Evolutionary conservation across 2,113 vertebrate genomes (phyloP).

Genomic region (Megaptera novaeangliae): DNA sequence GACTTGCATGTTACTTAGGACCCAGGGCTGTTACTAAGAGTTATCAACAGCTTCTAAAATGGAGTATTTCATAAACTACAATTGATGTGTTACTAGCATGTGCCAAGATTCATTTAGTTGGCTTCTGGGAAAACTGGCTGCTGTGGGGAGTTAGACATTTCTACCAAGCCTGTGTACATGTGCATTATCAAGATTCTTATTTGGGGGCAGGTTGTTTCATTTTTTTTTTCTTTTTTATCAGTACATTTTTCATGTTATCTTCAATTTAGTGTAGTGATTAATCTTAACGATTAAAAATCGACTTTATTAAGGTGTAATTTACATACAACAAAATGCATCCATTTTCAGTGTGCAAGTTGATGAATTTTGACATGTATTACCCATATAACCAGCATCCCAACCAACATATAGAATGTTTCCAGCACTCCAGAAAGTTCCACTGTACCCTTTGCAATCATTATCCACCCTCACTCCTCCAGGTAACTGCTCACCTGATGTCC

Average conservation of each 20-base stretch:
- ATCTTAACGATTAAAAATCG: neutral
- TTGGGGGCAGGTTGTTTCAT: neutral
- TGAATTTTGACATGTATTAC: neutral
- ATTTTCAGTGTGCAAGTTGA: neutral
- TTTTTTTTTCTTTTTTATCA: neutral
- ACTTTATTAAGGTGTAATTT: neutral
- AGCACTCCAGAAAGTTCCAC: neutral
- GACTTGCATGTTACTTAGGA: neutral
- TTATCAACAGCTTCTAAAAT: neutral
- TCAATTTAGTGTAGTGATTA: neutral
- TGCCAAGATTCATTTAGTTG: too few species aligned
- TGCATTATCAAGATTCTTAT: neutral
- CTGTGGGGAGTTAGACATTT: neutral
- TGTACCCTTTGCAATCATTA: rapidly evolving
- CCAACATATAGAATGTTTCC: neutral
- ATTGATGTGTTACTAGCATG: rapidly evolving
- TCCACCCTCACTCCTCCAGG: neutral
- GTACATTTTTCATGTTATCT: neutral
- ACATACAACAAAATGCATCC: neutral
- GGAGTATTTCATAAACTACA: neutral
- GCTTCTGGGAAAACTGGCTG: neutral
- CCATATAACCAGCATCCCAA: neutral
- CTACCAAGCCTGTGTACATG: neutral
- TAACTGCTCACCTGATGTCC: neutral
- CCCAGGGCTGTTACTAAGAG: rapidly evolving